Conservation (phyloP, 2,113 vertebrate species). For the Hyperopisus bebe region DNA sequence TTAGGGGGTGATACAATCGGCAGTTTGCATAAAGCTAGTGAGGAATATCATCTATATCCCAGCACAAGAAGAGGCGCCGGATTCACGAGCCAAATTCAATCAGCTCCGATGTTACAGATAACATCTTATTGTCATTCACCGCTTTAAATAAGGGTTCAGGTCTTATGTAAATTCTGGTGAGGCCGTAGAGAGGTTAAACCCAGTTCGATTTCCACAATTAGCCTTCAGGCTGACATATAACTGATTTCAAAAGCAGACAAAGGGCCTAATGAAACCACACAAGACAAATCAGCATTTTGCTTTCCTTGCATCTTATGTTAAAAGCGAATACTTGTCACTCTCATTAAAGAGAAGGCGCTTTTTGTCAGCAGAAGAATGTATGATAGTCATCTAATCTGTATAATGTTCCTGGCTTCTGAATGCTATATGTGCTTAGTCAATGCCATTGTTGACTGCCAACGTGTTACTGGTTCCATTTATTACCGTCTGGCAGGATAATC, state of each 20-base stretch:
- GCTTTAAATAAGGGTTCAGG: neutral
- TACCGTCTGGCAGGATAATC: slow-evolving; percentile 38
- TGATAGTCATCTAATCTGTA: slow-evolving; percentile 12
- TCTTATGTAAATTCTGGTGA: neutral
- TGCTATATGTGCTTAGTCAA: slow-evolving; percentile 13
- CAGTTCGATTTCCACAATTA: neutral
- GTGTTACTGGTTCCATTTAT: slow-evolving; percentile 49
- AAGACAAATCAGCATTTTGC: slow-evolving; percentile 6
- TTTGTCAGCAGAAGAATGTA: slow-evolving; percentile 13
- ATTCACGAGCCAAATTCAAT: neutral
- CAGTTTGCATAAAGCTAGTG: neutral
- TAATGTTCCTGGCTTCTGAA: slow-evolving; percentile 17
- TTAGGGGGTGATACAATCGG: neutral
- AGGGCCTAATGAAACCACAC: slow-evolving; percentile 15
- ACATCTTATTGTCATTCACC: neutral
- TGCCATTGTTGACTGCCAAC: slow-evolving; percentile 44
- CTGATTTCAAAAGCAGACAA: neutral
- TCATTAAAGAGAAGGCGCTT: slow-evolving; percentile 20
- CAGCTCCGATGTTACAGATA: neutral
- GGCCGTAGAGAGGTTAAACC: neutral
- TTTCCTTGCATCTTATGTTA: slow-evolving; percentile 29
- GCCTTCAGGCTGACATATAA: slow-evolving; percentile 1
- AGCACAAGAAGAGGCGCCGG: neutral
- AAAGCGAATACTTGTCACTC: slow-evolving; percentile 9
- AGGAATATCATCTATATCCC: neutral